A percentile compares a stretch with the other conserved stretches of the same genome.
phyloP scores from a whole-genome alignment of 2,888 invertebrate genomes.

The Lithophane ornitopus region DNA sequence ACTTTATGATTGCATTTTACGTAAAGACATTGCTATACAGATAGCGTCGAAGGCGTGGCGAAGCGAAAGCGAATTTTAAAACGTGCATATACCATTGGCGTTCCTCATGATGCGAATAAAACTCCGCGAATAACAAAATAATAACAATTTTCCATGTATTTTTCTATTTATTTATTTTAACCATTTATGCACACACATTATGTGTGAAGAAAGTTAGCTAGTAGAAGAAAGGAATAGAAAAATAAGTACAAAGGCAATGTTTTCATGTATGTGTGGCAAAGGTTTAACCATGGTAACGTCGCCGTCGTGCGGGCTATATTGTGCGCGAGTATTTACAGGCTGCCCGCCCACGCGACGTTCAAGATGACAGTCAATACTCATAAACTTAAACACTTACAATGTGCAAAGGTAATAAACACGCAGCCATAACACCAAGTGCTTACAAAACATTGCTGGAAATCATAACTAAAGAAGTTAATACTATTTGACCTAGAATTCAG shows the following conservation, averaged over 20 bases:
- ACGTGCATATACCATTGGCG: slow-evolving; percentile 8
- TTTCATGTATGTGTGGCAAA: not conserved
- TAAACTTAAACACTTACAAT: slow-evolving; percentile 59
- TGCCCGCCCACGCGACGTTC: slow-evolving; percentile 67
- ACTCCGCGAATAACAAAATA: slow-evolving; percentile 2
- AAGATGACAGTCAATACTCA: slow-evolving; percentile 67
- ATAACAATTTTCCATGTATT: not conserved
- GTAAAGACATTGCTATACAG: slow-evolving; percentile 16
- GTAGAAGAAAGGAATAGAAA: no score
- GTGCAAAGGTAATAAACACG: slow-evolving; percentile 47
- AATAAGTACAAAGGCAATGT: no score
- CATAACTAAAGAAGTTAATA: not conserved
- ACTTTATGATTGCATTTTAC: slow-evolving; percentile 2
- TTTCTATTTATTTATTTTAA: not conserved
- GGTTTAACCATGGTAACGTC: slow-evolving; percentile 21
- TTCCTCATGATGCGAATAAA: not conserved
- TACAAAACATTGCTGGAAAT: slow-evolving; percentile 20
- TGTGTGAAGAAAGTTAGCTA: no score
- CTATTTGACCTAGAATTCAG: slow-evolving; percentile 14
- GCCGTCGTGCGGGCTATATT: slow-evolving; percentile 25
- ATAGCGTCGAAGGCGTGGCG: not conserved
- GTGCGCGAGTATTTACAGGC: slow-evolving; percentile 22
- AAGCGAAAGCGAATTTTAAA: slow-evolving; percentile 3
- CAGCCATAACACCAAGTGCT: slow-evolving; percentile 33
- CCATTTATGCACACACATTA: no score